Evolutionary conservation across 2,113 vertebrate genomes (phyloP).

Genomic region (Myrmecobius fasciatus): DNA sequence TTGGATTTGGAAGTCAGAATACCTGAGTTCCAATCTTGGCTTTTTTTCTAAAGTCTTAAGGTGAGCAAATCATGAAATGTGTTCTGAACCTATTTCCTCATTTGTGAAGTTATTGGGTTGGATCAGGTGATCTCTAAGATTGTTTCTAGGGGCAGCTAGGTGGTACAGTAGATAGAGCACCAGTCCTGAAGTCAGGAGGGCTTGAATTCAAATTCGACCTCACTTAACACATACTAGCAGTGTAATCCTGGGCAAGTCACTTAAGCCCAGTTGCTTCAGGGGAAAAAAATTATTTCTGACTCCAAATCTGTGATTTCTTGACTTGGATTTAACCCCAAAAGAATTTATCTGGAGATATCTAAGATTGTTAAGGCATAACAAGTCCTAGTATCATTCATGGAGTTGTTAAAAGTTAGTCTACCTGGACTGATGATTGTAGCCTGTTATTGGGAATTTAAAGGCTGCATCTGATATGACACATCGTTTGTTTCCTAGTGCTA

Average conservation of each 20-base stretch:
- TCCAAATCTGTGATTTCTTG: neutral
- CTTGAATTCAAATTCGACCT: too few relatives aligned
- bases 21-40: neutral
- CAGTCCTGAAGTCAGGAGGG: too few relatives aligned
- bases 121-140: neutral
- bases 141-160: too few relatives aligned
- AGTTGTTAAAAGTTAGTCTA: conserved; percentile 3
- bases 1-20: neutral
- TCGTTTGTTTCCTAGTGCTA: neutral
- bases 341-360: neutral
- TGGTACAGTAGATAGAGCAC: too few relatives aligned
- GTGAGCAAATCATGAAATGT: neutral
- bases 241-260: too few relatives aligned
- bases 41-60: neutral
- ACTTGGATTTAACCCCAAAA: conserved; percentile 33
- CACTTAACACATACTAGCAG: too few relatives aligned
- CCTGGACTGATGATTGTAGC: neutral
- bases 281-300: neutral
- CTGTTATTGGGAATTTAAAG: conserved; percentile 27
- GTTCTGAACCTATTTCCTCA: neutral
- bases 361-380: neutral
- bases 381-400: neutral
- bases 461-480: neutral
- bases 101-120: neutral
- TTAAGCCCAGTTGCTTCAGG: too few relatives aligned